Evolutionary conservation across 1,140 invertebrate species (phyloP), one percentile per base, ranked within the genome.

Genomic region (Bombus cullumanus): DNA sequence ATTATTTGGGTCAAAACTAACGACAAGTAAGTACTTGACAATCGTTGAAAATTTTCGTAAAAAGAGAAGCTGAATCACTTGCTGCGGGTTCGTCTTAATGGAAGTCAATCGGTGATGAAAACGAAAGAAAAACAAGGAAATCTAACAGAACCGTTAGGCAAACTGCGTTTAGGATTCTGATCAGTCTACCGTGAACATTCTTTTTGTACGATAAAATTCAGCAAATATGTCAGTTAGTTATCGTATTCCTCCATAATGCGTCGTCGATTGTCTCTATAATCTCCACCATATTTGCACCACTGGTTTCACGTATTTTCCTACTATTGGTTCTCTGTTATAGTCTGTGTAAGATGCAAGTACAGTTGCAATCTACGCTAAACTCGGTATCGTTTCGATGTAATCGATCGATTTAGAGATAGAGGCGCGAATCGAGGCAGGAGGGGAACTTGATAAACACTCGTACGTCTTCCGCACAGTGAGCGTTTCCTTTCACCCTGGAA

Each of bases 401-500:
- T 39, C 41, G 39, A 72, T n/a, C 12, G 71, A 43, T 4, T 22
- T 10, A 13, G 6, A 18, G 71, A 43, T 47, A n/a, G 39, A 9
- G 31, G 3, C 2, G 43, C 13, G 18, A 18, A 31, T 15, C 0
- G 39, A 25, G 18, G 25, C 3, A 34, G 43, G 22, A 10, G 31
- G 72, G 9, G 18, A 3, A 13, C 28, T 66, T 6, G 71, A 43
- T 53, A 39, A 83, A 53, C 18, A 75, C 39, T 25, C 25, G n/a
- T 28, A 25, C 41, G 41, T 25, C 10, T 83, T 78, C 82, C 64
- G 69, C 28, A 31, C 71, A n/a, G 39, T 25, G 66, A 81, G 79
- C 69, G 64, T 75, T 84, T 84, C 83, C 83, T 85, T 85, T 85
- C 83, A 85, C 83, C 76, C 77, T 80, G 77, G 53, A 80, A 85